Evolutionary conservation across 2,797 vertebrate genomes (phyloP), one percentile per base, ranked within the genome.

Genomic region (Rallus crepitans): DNA sequence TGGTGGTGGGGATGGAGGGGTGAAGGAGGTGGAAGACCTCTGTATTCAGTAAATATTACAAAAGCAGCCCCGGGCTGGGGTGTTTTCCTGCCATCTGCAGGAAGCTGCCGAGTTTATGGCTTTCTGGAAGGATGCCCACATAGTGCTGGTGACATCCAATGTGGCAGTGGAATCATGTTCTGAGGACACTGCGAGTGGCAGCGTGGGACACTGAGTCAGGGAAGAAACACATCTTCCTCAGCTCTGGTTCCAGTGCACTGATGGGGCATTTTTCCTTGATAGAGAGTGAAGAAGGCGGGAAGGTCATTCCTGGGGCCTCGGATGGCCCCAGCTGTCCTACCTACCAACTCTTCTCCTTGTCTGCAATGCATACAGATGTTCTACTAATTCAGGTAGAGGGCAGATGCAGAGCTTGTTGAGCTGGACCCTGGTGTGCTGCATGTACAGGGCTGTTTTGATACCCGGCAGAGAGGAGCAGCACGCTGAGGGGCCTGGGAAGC

Each of bases 61-160:
- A 77, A 96, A 73, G 72, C 83, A 88, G n/a, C 57, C 47, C 79
- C 94, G 94, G 94, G 65, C 50, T 40, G 63, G n/a, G 52, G 52
- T 84, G 80, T 63, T 73, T 93, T 89, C 92, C 77, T 82, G 92
- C 87, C n/a, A 40, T 83, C 40, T 4, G 13, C 83, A 64, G 90
- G 52, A 31, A 39, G 83, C 71, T 94, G 94, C 94, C 92, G 89
- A 93, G 78, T 89, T 85, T 89, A 81, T 92, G 89, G 47, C 60
- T 87, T 0, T 2, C 76, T 93, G 73, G 55, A 88, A 63, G n/a
- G 63, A 79, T 82, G 77, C 86, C 90, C 7, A 17, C 48, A 57
- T 95, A 82, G 90, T 89, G 71, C 94, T 92, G 90, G 94, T 96
- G 95, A 95, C 96, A 93, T 94, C 77, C 82, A 81, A 87, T 81